Evolutionary conservation across 2,888 invertebrate species (phyloP).

Genomic region (Fragum whitleyi): DNA sequence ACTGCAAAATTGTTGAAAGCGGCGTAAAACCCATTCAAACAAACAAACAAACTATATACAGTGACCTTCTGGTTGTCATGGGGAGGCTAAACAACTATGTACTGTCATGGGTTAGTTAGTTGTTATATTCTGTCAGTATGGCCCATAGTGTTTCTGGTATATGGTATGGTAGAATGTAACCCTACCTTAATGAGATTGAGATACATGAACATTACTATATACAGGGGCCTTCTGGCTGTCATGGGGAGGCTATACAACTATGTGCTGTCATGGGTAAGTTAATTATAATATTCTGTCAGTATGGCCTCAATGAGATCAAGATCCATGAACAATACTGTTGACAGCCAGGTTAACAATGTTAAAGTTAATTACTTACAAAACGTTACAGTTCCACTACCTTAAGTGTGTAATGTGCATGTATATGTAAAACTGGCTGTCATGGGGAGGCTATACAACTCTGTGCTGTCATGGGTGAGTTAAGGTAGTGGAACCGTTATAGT

Average conservation of each 20-base stretch:
- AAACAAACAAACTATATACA: conserved; percentile 60
- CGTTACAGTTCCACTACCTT: too few relatives aligned
- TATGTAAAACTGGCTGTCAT: conserved; percentile 65
- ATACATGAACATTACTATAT: conserved; percentile 83
- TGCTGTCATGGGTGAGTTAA: conserved; percentile 75
- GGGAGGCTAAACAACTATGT: conserved; percentile 80
- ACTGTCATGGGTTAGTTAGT: conserved; percentile 73
- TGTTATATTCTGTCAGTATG: conserved; percentile 64
- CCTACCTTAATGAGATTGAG: conserved; percentile 79
- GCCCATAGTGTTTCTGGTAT: conserved; percentile 78
- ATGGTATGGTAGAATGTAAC: conserved; percentile 80
- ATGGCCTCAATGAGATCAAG: too few relatives aligned
- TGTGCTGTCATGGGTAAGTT: conserved; percentile 78
- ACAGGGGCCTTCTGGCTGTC: conserved; percentile 80
- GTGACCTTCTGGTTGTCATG: conserved; percentile 79
- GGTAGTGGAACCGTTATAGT: too few relatives aligned
- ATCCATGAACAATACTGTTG: conserved; percentile 79
- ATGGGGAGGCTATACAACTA: conserved; percentile 78
- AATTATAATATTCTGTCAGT: not conserved
- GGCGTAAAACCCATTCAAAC: too few relatives aligned
- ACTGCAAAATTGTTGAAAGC: too few relatives aligned
- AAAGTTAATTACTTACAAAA: too few relatives aligned
- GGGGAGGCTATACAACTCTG: conserved; percentile 80
- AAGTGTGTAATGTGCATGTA: too few relatives aligned
- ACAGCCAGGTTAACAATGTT: too few relatives aligned